Conservation (phyloP, 2,888 invertebrate genomes). For the Tinea trinotella region DNA sequence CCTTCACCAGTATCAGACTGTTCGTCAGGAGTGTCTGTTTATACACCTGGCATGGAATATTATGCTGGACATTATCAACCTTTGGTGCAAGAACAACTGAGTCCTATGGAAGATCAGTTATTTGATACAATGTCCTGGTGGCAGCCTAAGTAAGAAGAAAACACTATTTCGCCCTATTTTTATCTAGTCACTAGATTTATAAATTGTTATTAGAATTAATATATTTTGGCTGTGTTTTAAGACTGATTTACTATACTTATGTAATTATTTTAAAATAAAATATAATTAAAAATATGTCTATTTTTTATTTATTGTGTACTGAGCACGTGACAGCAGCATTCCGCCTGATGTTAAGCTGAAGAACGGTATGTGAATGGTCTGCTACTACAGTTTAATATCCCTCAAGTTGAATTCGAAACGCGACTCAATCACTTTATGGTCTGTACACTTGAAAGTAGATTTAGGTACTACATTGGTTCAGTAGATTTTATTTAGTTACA, state of each 20-base stretch:
- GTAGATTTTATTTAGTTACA: no score
- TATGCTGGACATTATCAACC: conserved; percentile 36
- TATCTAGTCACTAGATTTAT: conserved; percentile 5
- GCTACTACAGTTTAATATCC: no score
- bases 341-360: no score
- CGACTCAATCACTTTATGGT: no score
- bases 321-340: no score
- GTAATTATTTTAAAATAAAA: conserved; percentile 6
- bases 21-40: conserved; percentile 65
- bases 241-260: conserved; percentile 5
- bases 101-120: conserved; percentile 85
- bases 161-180: neutral
- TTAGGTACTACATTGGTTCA: no score
- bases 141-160: conserved; percentile 73
- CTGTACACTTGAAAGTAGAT: no score
- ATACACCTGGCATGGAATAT: conserved; percentile 35
- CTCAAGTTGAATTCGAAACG: no score
- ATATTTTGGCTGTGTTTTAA: conserved; percentile 10
- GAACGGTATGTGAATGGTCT: no score
- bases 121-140: conserved; percentile 87
- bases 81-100: conserved; percentile 55
- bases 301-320: conserved; percentile 9
- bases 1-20: conserved; percentile 79
- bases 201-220: conserved; percentile 2
- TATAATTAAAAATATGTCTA: neutral